phyloP scores from a whole-genome alignment of 1,140 invertebrate genomes.

The Rhopalosiphum maidis region DNA sequence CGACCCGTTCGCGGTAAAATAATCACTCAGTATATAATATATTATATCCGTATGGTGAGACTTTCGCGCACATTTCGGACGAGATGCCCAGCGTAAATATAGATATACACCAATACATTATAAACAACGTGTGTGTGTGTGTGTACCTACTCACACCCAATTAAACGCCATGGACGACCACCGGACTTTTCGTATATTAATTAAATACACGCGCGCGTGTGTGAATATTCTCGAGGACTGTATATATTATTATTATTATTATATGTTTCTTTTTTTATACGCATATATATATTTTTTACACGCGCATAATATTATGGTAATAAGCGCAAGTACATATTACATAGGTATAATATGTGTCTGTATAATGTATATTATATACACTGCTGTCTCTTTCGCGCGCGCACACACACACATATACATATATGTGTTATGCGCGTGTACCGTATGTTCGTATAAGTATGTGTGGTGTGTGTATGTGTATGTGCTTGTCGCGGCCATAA shows the following conservation, averaged over 20 bases:
- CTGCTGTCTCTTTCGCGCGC: not conserved
- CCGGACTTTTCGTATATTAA: slow-evolving; percentile 10
- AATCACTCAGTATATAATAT: too few relatives aligned
- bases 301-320: not conserved
- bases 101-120: too few relatives aligned
- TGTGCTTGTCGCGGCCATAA: slow-evolving; percentile 1
- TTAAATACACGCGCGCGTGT: not conserved
- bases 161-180: not conserved
- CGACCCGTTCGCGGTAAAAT: too few relatives aligned
- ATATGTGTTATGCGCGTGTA: not conserved
- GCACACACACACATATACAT: not conserved
- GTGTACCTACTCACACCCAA: not conserved
- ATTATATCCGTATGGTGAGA: too few relatives aligned
- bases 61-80: too few relatives aligned
- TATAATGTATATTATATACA: not conserved
- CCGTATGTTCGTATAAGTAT: not conserved
- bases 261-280: not conserved
- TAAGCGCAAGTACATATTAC: not conserved
- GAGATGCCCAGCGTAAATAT: too few relatives aligned
- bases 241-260: not conserved
- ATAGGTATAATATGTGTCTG: not conserved
- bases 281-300: not conserved
- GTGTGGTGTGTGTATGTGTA: not conserved
- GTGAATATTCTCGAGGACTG: not conserved
- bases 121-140: not conserved